phyloP scores from a whole-genome alignment of 1,140 invertebrate species.

The Temnothorax curvispinosus region DNA sequence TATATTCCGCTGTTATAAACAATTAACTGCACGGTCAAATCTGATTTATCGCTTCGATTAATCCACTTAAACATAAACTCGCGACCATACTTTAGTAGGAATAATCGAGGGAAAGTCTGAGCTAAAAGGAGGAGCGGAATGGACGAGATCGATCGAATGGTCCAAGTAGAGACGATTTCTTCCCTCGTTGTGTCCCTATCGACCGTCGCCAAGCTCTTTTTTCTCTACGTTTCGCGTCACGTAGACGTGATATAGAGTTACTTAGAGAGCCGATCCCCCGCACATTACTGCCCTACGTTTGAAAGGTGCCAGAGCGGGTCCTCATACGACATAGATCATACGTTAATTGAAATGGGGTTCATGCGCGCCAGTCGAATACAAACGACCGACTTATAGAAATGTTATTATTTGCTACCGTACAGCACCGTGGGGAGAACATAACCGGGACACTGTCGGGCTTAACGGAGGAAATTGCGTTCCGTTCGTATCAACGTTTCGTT shows the following conservation, averaged over 20 bases:
- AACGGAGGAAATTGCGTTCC: constrained; percentile 77
- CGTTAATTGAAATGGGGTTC: constrained; percentile 86
- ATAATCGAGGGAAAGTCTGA: constrained; percentile 25
- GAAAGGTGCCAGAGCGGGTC: constrained; percentile 81
- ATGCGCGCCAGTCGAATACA: constrained; percentile 83
- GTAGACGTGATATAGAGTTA: constrained; percentile 86
- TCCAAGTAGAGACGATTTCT: constrained; percentile 63
- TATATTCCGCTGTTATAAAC: neutral
- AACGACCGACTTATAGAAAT: constrained; percentile 86
- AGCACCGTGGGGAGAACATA: constrained; percentile 37
- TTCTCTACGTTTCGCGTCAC: constrained; percentile 82
- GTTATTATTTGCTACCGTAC: constrained; percentile 83
- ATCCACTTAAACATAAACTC: constrained; percentile 27
- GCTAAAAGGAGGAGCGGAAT: constrained; percentile 18
- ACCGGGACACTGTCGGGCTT: constrained; percentile 52
- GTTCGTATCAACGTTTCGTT: constrained; percentile 65
- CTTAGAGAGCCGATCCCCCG: constrained; percentile 83
- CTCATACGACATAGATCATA: constrained; percentile 86
- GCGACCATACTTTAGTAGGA: neutral
- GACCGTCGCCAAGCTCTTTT: constrained; percentile 69
- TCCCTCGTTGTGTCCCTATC: constrained; percentile 24
- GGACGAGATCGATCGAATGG: constrained; percentile 64
- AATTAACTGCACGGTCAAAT: neutral
- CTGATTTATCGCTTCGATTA: neutral
- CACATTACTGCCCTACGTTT: constrained; percentile 80